Evolutionary conservation across 1,140 invertebrate species (phyloP), one percentile per base, ranked within the genome.

Genomic region (Charaxes varanes): DNA sequence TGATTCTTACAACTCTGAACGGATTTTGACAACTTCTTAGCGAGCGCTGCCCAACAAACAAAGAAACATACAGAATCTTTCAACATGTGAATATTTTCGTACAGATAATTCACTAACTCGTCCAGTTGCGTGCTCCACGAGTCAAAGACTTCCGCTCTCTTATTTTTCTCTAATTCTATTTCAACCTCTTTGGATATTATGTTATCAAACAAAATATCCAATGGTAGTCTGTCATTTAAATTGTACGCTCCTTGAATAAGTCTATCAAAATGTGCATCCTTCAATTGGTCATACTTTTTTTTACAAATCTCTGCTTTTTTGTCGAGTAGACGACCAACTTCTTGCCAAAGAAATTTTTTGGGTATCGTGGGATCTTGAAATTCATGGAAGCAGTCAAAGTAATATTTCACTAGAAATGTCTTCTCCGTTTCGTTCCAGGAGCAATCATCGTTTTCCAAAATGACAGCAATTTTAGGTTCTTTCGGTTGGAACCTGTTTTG

Each of bases 331-430:
- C 76, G 54, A 3, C 79, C 68, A 10, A 83, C 61, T 62, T 83
- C 79, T 40, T 59, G 68, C 79, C 79, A 83, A 11, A 83, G 46
- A 40, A 78, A 80, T 11, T 45, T 48, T 24, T 72, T 56, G 4
- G 79, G 79, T 51, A 83, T 73, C 1, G 72, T 66, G 1, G 28
- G 31, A 58, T 83, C 74, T 48, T 68, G 58, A 43, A 79, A 83
- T 40, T 83, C 79, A 30, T 76, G 56, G 8, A 70, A 72, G 41
- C 72, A 73, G 47, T 83, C 79, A 60, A 65, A 83, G 19, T 52
- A 67, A 53, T 83, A 80, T 41, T 83, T 83, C 0, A 60, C 56
- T 27, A 83, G 31, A 26, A 76, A 71, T 8, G 63, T 72, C 24
- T 41, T 61, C 33, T 80, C 66, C 3, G 61, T 64, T 16, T 59